Evolutionary conservation across 1,140 invertebrate genomes (phyloP).

Genomic region (Leptinotarsa defecta): DNA sequence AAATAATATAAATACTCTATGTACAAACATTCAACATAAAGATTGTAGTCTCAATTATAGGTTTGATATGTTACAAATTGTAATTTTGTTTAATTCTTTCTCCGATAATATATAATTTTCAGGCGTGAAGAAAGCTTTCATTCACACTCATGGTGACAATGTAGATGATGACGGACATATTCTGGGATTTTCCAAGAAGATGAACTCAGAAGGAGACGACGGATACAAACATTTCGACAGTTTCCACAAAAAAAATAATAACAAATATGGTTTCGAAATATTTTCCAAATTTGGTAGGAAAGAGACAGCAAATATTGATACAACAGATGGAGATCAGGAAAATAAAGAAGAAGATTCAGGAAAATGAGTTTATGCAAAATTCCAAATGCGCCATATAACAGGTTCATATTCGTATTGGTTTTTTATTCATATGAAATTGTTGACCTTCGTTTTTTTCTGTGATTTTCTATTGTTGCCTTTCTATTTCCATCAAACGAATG

Average conservation of each 20-base stretch:
- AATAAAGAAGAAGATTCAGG: not conserved
- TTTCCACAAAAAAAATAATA: conserved; percentile 72
- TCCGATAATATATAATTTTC: conserved; percentile 1
- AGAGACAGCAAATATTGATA: conserved; percentile 50
- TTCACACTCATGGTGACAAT: conserved; percentile 48
- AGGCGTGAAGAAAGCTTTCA: conserved; percentile 47
- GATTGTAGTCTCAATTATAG: too few species aligned
- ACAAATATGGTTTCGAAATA: conserved; percentile 71
- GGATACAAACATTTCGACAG: conserved; percentile 74
- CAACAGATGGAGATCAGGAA: conserved; percentile 34
- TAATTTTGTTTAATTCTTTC: too few species aligned
- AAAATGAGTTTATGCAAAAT: not conserved
- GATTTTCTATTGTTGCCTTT: too few species aligned
- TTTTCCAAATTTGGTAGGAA: conserved; percentile 66
- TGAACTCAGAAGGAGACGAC: conserved; percentile 67
- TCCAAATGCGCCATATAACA: not conserved
- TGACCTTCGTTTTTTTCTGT: too few species aligned
- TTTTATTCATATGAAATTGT: too few species aligned
- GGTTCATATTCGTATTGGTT: too few species aligned
- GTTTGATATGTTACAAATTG: too few species aligned
- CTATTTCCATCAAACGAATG: too few species aligned
- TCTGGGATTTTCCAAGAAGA: conserved; percentile 68
- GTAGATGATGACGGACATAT: conserved; percentile 60
- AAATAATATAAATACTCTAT: too few species aligned
- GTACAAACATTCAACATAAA: too few species aligned